phyloP scores from a whole-genome alignment of 1,140 invertebrate species.

The Diprion similis region DNA sequence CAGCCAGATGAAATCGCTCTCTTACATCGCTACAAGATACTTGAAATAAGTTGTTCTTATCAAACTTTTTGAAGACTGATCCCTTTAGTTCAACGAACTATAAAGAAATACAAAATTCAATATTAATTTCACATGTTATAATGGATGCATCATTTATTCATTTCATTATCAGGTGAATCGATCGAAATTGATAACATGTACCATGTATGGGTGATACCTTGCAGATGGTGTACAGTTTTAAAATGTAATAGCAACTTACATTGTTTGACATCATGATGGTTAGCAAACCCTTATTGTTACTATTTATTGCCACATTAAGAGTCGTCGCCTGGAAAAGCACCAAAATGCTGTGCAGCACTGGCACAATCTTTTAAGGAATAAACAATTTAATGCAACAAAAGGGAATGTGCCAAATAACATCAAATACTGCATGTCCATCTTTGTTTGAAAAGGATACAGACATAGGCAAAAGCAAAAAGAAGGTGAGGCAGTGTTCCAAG shows the following conservation, averaged over 20 bases:
- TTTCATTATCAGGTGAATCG: neutral
- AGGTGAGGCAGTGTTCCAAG: conserved; percentile 89
- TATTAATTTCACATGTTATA: neutral
- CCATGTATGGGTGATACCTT: neutral
- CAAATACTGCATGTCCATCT: neutral
- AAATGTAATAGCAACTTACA: conserved; percentile 69
- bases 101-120: conserved; percentile 45
- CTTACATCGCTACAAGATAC: conserved; percentile 95
- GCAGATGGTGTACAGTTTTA: too few species aligned
- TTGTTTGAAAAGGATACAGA: conserved; percentile 83
- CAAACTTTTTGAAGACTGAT: conserved; percentile 99
- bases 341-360: conserved; percentile 89
- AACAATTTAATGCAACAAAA: neutral
- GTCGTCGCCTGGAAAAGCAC: conserved; percentile 95
- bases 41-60: conserved; percentile 97
- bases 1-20: conserved; percentile 93
- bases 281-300: conserved; percentile 95
- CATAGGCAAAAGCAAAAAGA: conserved; percentile 89
- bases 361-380: conserved; percentile 15
- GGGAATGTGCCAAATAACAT: neutral
- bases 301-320: conserved; percentile 98
- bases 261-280: conserved; percentile 99
- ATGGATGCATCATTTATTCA: neutral
- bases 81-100: conserved; percentile 99
- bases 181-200: neutral